Conservation (phyloP, 1,140 invertebrate genomes). For the Thereuonema tuberculata region DNA sequence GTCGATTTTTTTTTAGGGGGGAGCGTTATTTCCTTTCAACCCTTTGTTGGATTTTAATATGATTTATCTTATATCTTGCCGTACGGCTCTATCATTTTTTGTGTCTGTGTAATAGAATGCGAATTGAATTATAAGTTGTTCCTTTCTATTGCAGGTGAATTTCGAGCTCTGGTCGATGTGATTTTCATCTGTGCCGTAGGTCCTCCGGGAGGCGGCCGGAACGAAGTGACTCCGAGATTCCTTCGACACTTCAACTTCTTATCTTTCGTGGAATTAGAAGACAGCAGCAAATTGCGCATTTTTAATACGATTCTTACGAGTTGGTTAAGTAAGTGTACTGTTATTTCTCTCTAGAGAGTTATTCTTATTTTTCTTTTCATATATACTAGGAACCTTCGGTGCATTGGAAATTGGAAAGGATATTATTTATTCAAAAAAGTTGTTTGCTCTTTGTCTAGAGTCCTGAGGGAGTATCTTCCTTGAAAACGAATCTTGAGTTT, state of each 20-base stretch:
- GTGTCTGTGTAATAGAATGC: background rate
- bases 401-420: no score
- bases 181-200: slow-evolving; percentile 30
- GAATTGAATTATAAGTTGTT: background rate
- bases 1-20: no score
- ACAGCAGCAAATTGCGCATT: slow-evolving; percentile 51
- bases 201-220: slow-evolving; percentile 49
- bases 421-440: no score
- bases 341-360: background rate
- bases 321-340: slow-evolving; percentile 49
- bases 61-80: no score
- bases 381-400: no score
- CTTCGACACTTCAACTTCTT: slow-evolving; percentile 66
- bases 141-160: slow-evolving; percentile 36
- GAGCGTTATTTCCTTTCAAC: no score
- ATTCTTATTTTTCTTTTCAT: no score
- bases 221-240: slow-evolving; percentile 70
- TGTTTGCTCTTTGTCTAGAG: no score
- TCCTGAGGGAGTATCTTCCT: no score
- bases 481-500: no score
- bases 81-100: no score
- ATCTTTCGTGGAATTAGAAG: slow-evolving; percentile 49
- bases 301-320: slow-evolving; percentile 51
- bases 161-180: slow-evolving; percentile 51
- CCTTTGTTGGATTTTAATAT: no score